Conservation (phyloP, 2,113 vertebrate genomes). For the Hiodon alosoides region DNA sequence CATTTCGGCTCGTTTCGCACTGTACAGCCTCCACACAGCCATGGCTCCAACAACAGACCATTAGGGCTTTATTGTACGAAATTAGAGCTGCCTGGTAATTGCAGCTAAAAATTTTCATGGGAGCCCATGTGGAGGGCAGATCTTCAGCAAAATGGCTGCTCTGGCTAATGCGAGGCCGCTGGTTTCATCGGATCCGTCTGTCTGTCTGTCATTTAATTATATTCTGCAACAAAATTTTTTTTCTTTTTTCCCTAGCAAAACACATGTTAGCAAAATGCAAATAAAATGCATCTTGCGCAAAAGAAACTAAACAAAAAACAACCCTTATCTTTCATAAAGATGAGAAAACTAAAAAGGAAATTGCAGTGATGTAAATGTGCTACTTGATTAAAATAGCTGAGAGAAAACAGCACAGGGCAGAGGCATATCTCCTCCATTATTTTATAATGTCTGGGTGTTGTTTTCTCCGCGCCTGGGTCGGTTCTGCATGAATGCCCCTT, state of each 20-base stretch:
- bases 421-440: slow-evolving; percentile 23
- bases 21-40: slow-evolving; percentile 37
- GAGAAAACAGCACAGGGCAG: neutral
- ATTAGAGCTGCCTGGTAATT: slow-evolving; percentile 40
- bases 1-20: slow-evolving; percentile 24
- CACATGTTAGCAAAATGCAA: too few species aligned
- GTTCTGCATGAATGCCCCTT: slow-evolving; percentile 66
- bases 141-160: slow-evolving; percentile 10
- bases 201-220: too few species aligned
- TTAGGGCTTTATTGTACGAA: slow-evolving; percentile 44
- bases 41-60: slow-evolving; percentile 37
- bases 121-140: slow-evolving; percentile 28
- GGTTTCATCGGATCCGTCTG: too few species aligned
- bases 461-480: slow-evolving; percentile 65
- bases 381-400: neutral
- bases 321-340: too few species aligned
- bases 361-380: neutral
- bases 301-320: too few species aligned
- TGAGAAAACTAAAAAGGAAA: too few species aligned
- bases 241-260: too few species aligned
- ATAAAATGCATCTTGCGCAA: too few species aligned
- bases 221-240: too few species aligned
- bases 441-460: slow-evolving; percentile 39
- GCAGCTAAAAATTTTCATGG: slow-evolving; percentile 31
- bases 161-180: too few species aligned